Evolutionary conservation across 1,140 invertebrate genomes (phyloP), one percentile per base, ranked within the genome.

Genomic region (Leptoteleia sp.): DNA sequence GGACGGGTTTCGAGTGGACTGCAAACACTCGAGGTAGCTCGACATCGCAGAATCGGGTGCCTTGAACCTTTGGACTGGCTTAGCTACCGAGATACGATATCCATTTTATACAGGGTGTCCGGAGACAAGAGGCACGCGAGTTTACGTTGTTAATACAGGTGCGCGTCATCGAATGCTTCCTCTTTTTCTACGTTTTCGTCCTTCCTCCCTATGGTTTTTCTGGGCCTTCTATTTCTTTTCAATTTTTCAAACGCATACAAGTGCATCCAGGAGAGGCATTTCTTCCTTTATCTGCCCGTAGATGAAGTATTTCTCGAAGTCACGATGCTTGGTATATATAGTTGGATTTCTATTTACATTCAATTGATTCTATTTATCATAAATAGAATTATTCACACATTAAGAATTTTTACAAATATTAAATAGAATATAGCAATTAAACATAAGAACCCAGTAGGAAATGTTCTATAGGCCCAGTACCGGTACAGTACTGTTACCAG

Each of bases 11-110:
- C 73, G 80, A 86, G 85, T 85, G 85, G 81, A 83, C 82, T 82
- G 85, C 83, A 85, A 86, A 86, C 85, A 86, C 85, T 86, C 81
- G 57, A 82, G 73, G 42, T 65, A 70, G 80, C 64, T 79, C 76
- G 79, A 68, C 79, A 76, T 76, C 45, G 72, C 64, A 59, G 77
- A 73, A 79, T 75, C 71, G 71, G 71, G 42, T 64, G 64, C 70
- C 70, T 65, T 48, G 61, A 80, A 80, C 77, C 65, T 80, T 71
- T 37, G 64, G 57, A 61, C 62, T 64, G 29, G 71, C 52, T 47
- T 11, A 27, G 67, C 75, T 65, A 77, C 75, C 61, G 67, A 54
- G 67, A 77, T 71, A 65, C 75, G 75, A 77, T 71, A 77, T 77
- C 75, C 75, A 71, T 77, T 77, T 70, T 77, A 77, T 71, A 77